Base-by-base conservation (phyloP, 2,888 invertebrate genomes). In the Drosophila setosimentum region DNA sequence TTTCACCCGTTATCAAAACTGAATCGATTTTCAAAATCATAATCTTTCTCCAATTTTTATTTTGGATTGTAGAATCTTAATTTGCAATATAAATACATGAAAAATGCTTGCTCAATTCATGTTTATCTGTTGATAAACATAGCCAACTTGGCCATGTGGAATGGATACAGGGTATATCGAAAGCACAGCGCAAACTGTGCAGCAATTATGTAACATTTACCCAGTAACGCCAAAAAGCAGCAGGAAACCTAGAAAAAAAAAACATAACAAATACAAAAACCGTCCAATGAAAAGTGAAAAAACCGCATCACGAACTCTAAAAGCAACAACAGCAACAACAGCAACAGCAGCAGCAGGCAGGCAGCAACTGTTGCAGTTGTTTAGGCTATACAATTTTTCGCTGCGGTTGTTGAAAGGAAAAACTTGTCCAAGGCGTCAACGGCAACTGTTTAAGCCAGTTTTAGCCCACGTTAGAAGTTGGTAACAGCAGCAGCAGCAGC, bases 151-250 rank as follows among this genome's bases (percentile, higher is more conserved):
- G n/a, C 7, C 51, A 21, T 2, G n/a, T 30, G 6, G 7, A 8
- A 1, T 30, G 21, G 8, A 21, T 30, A 21, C 40, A 30, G 57
- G 57, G 57, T 40, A 40, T 57, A 57, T 29, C 40, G 8, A 57
- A 57, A 29, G 29, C 30, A 40, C 30, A 30, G 61, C 37, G 54
- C 61, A 73, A 68, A 63, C 45, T 68, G 67, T 48, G 27, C 55
- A 42, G 72, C 78, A 68, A 85, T 91, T 91, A 91, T 91, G 90
- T 91, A 91, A 91, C 91, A 91, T 91, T 91, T 91, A 91, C 91
- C 91, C 84, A 91, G 86, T 91, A 84, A 91, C 89, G 89, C 83
- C 80, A 83, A 89, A 89, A 86, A 86, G 90, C 80, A 83, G 87
- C 80, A 82, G 86, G 88, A 87, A 87, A 87, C 87, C 86, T 89